Percentiles rank a stretch among this genome's conserved stretches.
phyloP scores from a whole-genome alignment of 2,888 invertebrate species.

The Helleia helle region DNA sequence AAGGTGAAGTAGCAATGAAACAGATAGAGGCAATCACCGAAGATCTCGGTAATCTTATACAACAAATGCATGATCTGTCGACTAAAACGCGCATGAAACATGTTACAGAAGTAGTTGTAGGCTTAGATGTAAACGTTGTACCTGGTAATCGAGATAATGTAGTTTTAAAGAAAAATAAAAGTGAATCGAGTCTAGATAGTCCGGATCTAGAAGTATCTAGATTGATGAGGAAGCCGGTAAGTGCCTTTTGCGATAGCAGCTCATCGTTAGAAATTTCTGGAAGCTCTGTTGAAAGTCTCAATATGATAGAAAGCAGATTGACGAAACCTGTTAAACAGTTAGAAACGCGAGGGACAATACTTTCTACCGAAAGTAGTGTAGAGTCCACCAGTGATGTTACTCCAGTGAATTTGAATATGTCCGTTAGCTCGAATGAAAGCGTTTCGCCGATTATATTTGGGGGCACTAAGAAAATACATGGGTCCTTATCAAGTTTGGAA shows the following conservation, averaged over 20 bases:
- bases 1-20: constrained; percentile 38
- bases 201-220: constrained; percentile 67
- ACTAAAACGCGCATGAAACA: constrained; percentile 30
- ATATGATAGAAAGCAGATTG: constrained; percentile 27
- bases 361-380: constrained; percentile 56
- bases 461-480: constrained; percentile 53
- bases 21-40: constrained; percentile 53
- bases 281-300: constrained; percentile 65
- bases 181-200: constrained; percentile 68
- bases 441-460: constrained; percentile 63
- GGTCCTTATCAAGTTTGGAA: constrained; percentile 62
- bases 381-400: constrained; percentile 59
- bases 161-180: constrained; percentile 66
- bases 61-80: constrained; percentile 50
- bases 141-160: constrained; percentile 51
- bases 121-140: constrained; percentile 38
- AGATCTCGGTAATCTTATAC: constrained; percentile 54
- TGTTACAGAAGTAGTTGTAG: constrained; percentile 25
- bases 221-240: constrained; percentile 55
- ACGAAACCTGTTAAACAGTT: constrained; percentile 35
- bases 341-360: constrained; percentile 45
- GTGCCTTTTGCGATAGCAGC: constrained; percentile 59
- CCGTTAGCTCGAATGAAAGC: constrained; percentile 64
- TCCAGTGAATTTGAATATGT: constrained; percentile 56
- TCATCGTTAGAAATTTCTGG: constrained; percentile 65